Percentiles rank a stretch among this genome's conserved stretches.
Evolutionary conservation across 2,113 vertebrate species (phyloP).

Genomic region (Nibea albiflora): DNA sequence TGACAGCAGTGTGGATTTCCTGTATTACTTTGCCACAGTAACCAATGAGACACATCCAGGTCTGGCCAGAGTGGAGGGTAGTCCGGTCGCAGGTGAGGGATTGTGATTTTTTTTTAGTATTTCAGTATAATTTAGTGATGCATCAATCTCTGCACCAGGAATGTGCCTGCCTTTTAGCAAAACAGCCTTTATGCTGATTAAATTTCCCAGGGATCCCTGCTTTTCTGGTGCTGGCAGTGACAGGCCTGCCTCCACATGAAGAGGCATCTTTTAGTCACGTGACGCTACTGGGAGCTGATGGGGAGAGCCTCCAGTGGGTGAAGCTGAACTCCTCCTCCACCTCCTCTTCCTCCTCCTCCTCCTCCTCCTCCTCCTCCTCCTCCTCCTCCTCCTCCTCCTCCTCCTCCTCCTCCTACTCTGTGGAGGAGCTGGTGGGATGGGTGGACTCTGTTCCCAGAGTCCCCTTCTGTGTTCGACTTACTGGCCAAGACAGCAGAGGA

Average conservation of each 20-base stretch:
- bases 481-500: conserved; percentile 75
- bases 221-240: conserved; percentile 82
- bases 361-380: conserved; percentile 47
- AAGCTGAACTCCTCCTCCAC: conserved; percentile 72
- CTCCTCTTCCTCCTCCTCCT: conserved; percentile 49
- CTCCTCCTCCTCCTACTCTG: conserved; percentile 39
- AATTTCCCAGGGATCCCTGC: conserved; percentile 70
- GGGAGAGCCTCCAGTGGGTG: conserved; percentile 75
- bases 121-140: not conserved
- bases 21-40: conserved; percentile 88
- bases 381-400: conserved; percentile 52
- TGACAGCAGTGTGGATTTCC: conserved; percentile 87
- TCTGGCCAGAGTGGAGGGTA: conserved; percentile 84
- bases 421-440: conserved; percentile 78
- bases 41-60: conserved; percentile 88
- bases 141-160: not conserved
- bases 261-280: conserved; percentile 78
- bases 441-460: conserved; percentile 76
- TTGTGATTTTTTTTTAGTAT: not conserved
- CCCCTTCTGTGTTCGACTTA: conserved; percentile 79
- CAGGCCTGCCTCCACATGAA: conserved; percentile 66
- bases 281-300: conserved; percentile 76
- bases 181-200: not conserved
- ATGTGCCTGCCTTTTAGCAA: not conserved
- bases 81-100: conserved; percentile 85